phyloP scores from a whole-genome alignment of 30 jellyfish, hydroid and myxozoan genomes.

The Pseudorhiza aurosa region DNA sequence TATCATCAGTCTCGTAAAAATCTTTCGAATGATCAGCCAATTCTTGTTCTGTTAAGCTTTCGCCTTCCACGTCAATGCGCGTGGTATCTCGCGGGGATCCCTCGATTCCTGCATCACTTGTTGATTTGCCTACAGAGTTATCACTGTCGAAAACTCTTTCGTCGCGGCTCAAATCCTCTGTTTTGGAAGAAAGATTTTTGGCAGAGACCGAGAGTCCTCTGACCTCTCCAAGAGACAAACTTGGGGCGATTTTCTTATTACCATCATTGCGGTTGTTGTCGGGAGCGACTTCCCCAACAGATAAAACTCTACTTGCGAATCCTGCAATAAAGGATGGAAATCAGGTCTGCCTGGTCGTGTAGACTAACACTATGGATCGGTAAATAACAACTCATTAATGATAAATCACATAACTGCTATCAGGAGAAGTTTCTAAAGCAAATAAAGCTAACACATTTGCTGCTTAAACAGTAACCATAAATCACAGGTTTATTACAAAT shows the following conservation, averaged over 20 bases:
- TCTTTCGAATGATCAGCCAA: background rate
- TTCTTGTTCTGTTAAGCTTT: background rate
- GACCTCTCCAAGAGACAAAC: slow-evolving; percentile 50
- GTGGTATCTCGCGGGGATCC: background rate
- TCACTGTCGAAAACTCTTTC: background rate
- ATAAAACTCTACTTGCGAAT: slow-evolving; percentile 6
- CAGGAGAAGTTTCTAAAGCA: too few species aligned
- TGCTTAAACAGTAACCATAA: too few species aligned
- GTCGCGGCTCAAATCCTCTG: background rate
- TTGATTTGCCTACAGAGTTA: background rate
- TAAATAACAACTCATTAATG: too few species aligned
- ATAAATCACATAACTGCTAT: too few species aligned
- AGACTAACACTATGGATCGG: too few species aligned
- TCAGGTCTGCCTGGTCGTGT: too few species aligned
- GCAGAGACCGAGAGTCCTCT: slow-evolving; percentile 4
- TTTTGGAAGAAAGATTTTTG: background rate
- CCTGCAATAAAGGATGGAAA: slow-evolving; percentile 34
- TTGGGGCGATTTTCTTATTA: background rate
- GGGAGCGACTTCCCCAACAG: slow-evolving; percentile 35
- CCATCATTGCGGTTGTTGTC: background rate
- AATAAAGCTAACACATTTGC: too few species aligned
- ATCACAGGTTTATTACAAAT: too few species aligned
- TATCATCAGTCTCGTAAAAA: background rate
- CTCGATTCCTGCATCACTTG: background rate
- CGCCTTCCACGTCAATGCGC: background rate